These are phyloP conservation scores for Formica selysi DNA, from an alignment of 1,140 invertebrate genomes.

Conservation along the genomic window DNA sequence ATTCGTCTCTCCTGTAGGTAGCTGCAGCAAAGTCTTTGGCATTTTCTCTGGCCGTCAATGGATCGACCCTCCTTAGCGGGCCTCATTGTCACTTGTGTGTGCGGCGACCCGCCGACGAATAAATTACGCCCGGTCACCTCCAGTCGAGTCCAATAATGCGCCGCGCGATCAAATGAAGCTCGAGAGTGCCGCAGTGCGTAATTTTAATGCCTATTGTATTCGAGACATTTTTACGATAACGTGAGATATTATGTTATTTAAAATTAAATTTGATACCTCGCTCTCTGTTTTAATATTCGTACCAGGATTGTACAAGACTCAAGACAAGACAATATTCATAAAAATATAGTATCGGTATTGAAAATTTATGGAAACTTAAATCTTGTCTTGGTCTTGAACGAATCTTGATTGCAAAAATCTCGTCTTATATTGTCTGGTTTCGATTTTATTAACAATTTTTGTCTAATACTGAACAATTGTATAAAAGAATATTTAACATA, in stretches of 20 bases:
- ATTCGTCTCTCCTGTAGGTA: conserved; percentile 63
- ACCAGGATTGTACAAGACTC: too few species aligned
- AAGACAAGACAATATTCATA: too few species aligned
- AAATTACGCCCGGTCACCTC: conserved; percentile 66
- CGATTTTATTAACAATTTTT: too few species aligned
- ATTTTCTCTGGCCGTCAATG: conserved; percentile 62
- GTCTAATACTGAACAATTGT: too few species aligned
- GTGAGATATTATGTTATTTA: conserved; percentile 24
- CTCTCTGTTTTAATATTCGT: background rate
- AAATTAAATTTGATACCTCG: conserved; percentile 18
- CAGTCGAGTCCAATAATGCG: conserved; percentile 48
- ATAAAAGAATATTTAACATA: too few species aligned
- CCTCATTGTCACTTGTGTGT: conserved; percentile 65
- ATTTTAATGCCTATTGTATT: conserved; percentile 40
- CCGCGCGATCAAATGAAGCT: conserved; percentile 40
- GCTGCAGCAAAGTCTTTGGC: conserved; percentile 52
- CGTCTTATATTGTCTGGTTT: too few species aligned
- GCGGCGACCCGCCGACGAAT: conserved; percentile 54
- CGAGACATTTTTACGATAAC: conserved; percentile 31
- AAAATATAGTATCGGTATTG: too few species aligned
- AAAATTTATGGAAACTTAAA: too few species aligned
- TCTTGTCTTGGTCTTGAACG: too few species aligned
- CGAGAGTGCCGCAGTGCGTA: conserved; percentile 22
- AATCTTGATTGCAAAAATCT: too few species aligned
- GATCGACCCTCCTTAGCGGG: conserved; percentile 42